Conservation (phyloP, 2,888 invertebrate genomes). For the Spicauda simplicius region DNA sequence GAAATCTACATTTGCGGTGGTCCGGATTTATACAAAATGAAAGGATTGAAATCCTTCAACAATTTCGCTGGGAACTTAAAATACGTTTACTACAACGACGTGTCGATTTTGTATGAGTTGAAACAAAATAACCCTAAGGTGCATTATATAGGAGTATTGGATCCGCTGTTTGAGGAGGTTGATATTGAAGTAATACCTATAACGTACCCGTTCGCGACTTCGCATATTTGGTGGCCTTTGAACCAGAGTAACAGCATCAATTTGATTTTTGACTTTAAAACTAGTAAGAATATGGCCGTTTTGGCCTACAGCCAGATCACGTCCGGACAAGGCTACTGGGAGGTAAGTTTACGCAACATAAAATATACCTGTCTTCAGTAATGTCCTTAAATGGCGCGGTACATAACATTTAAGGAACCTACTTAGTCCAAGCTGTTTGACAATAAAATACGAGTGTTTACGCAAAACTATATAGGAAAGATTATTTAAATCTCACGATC, state of each 20-base stretch:
- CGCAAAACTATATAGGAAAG: background rate
- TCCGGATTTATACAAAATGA: constrained; percentile 92
- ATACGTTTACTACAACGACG: constrained; percentile 96
- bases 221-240: constrained; percentile 95
- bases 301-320: constrained; percentile 93
- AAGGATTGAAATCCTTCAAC: constrained; percentile 91
- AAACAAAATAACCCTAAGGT: constrained; percentile 94
- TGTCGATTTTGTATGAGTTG: constrained; percentile 95
- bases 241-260: constrained; percentile 89
- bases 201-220: constrained; percentile 95
- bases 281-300: constrained; percentile 92
- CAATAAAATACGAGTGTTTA: constrained; percentile 27
- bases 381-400: constrained; percentile 31
- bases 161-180: constrained; percentile 92
- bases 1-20: constrained; percentile 97
- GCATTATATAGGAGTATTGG: constrained; percentile 90
- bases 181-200: constrained; percentile 95
- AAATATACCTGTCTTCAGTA: constrained; percentile 32
- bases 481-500: constrained; percentile 6
- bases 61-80: constrained; percentile 96
- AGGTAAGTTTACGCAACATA: constrained; percentile 82
- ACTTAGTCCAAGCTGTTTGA: constrained; percentile 29
- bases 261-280: constrained; percentile 94
- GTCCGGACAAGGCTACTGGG: constrained; percentile 93
- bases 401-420: constrained; percentile 30